phyloP scores from a whole-genome alignment of 1,140 invertebrate species.

The Acromyrmex charruanus region DNA sequence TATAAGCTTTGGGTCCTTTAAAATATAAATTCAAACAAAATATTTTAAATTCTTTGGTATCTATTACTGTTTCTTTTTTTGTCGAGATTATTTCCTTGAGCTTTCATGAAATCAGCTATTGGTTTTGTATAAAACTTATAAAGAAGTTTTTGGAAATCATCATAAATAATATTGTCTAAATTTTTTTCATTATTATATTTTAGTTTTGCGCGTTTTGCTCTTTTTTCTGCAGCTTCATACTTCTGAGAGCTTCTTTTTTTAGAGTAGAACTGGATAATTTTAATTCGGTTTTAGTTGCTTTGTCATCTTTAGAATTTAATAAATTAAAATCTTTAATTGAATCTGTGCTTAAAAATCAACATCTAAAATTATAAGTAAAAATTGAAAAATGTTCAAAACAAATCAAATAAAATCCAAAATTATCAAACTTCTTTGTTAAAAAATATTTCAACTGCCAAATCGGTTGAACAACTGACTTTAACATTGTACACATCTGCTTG shows the following conservation, averaged over 20 bases:
- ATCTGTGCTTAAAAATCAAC: neutral
- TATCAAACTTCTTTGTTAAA: neutral
- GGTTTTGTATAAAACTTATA: slow-evolving; percentile 39
- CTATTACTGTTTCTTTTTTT: neutral
- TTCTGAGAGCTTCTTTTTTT: slow-evolving; percentile 17
- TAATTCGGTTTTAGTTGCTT: slow-evolving; percentile 17
- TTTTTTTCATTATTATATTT: slow-evolving; percentile 2
- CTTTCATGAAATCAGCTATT: slow-evolving; percentile 31
- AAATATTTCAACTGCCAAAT: neutral
- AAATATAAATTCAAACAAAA: slow-evolving; percentile 45
- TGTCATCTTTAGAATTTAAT: slow-evolving; percentile 12
- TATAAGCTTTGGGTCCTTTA: slow-evolving; percentile 27
- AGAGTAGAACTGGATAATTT: neutral
- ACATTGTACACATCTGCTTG: neutral
- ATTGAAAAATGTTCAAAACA: neutral
- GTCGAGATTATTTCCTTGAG: neutral
- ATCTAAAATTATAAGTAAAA: slow-evolving; percentile 13
- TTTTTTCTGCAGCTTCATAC: slow-evolving; percentile 5
- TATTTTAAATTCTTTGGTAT: slow-evolving; percentile 21
- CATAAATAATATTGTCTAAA: neutral
- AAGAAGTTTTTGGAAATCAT: slow-evolving; percentile 10
- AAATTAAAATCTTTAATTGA: neutral
- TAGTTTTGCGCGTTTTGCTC: neutral
- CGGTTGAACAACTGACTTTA: neutral
- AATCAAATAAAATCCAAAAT: neutral